Evolutionary conservation across 37 sponge, comb jelly and placozoan genomes (phyloP), one percentile per base, ranked within the genome.

Genomic region (Mnemiopsis leidyi): DNA sequence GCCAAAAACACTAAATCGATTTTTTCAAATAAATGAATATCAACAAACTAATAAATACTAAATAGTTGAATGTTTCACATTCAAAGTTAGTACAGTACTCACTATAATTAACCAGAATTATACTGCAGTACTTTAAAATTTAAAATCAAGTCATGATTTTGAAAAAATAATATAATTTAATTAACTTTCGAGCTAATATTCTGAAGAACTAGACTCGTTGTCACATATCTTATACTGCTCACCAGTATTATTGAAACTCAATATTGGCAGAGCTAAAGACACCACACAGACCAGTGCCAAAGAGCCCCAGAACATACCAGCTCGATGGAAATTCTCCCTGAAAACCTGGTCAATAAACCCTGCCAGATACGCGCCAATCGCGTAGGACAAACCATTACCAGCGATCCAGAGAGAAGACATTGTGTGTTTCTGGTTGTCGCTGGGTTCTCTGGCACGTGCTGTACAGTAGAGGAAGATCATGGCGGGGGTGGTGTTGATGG

Each of bases 321-420:
- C 90, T 13, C 61, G 33, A 21, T 13, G 23, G 48, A 85, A 85
- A 85, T 85, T 61, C 61, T 85, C 90, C 23, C 39, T 18, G 24
- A 85, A 38, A 2, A 85, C 38, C 48, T 85, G 90, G 90, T 85
- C 90, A 39, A 85, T 40, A 28, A 85, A 85, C 2, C 90, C 90
- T 85, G 61, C 90, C 36, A 85, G 61, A 40, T 85, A 85, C 0
- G 90, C 90, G 24, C 90, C 90, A 85, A 38, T 2, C 23, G 90
- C 90, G 36, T 85, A 85, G 1, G 61, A 16, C 25, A 85, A 61
- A 18, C 90, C 90, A 85, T 85, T 85, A 9, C 90, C 90, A 40
- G 90, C 90, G 13, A 85, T 85, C 90, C 90, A 85, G n/a, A 85
- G 90, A 85, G 90, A 85, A n/a, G 90, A 38, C 90, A 85, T 85